A percentile compares a stretch with the other conserved stretches of the same genome.
These are phyloP conservation scores for Drosophila pseudotakahashii DNA, from an alignment of 2,888 invertebrate species.

Conservation along the genomic window DNA sequence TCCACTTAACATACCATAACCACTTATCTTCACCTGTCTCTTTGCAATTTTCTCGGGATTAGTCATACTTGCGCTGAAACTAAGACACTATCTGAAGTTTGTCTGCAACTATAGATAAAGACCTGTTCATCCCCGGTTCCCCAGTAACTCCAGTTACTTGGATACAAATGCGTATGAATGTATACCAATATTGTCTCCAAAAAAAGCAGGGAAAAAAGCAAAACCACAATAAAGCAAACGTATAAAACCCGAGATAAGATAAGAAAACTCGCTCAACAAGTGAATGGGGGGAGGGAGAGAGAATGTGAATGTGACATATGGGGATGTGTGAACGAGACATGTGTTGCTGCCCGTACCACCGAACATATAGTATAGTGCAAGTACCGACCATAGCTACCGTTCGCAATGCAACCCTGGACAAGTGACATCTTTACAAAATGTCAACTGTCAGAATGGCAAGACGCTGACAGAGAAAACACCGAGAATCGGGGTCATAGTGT, in stretches of 20 bases:
- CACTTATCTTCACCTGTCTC: slow-evolving; percentile 1
- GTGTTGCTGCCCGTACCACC: background rate
- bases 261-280: slow-evolving; percentile 73
- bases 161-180: slow-evolving; percentile 16
- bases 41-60: background rate
- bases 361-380: background rate
- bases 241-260: slow-evolving; percentile 66
- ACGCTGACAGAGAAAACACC: slow-evolving; percentile 36
- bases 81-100: slow-evolving; percentile 17
- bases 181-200: slow-evolving; percentile 29
- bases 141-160: slow-evolving; percentile 14
- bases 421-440: slow-evolving; percentile 68
- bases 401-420: slow-evolving; percentile 59
- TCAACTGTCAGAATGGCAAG: slow-evolving; percentile 54
- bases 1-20: background rate
- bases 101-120: slow-evolving; percentile 22
- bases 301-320: slow-evolving; percentile 29
- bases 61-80: slow-evolving; percentile 16
- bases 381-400: slow-evolving; percentile 20
- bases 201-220: slow-evolving; percentile 30
- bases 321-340: slow-evolving; percentile 14
- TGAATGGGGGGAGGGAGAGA: slow-evolving; percentile 54
- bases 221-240: slow-evolving; percentile 65
- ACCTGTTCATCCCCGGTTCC: slow-evolving; percentile 30
- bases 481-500: slow-evolving; percentile 59